Base-by-base conservation (phyloP, 2,888 invertebrate genomes). In the Callyntrura sp. region DNA sequence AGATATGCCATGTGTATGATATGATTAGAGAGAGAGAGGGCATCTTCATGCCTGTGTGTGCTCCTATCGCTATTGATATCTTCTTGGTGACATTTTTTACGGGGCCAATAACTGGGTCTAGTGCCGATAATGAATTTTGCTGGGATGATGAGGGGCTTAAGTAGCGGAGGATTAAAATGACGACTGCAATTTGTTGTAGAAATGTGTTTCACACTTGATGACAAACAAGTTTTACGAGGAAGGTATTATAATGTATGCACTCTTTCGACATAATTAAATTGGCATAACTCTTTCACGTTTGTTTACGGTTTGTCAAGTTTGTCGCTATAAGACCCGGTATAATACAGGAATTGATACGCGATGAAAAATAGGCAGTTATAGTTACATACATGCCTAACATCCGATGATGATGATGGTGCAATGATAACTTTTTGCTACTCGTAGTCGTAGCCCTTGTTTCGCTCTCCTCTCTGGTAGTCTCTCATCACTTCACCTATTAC, bases 131-230 rank as follows among this genome's bases (percentile, higher is more conserved):
- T 78, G 55, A 55, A 17, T 48, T 76, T 76, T 78, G 55, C 45
- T 20, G 43, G 20, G 45, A 20, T 20, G 81, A 6, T n/a, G n/a
- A 20, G 45, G 51, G 20, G n/a, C 6, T 45, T 68, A 35, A 23
- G 43, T 28, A 20, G 4, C 17, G 57, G n/a, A 43, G 79, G 45
- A 43, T 60, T 81, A 60, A 81, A 81, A 62, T 12, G n/a, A 62
- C 35, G 25, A 43, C n/a, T 65, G 25, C 55, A 85, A 85, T 85
- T 76, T 85, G 85, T 25, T 60, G 60, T 68, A 17, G 60, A 73
- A 88, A 88, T 88, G 76, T 88, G 88, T 83, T 88, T 68, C 65
- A 82, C 88, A 88, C 82, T 82, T 88, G 88, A 76, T 35, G 82
- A 83, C 79, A 79, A 79, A 76, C 78, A 60, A 57, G 60, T 81